These are phyloP conservation scores for Zaprionus taronus DNA, from an alignment of 1,140 invertebrate genomes.

Conservation along the genomic window DNA sequence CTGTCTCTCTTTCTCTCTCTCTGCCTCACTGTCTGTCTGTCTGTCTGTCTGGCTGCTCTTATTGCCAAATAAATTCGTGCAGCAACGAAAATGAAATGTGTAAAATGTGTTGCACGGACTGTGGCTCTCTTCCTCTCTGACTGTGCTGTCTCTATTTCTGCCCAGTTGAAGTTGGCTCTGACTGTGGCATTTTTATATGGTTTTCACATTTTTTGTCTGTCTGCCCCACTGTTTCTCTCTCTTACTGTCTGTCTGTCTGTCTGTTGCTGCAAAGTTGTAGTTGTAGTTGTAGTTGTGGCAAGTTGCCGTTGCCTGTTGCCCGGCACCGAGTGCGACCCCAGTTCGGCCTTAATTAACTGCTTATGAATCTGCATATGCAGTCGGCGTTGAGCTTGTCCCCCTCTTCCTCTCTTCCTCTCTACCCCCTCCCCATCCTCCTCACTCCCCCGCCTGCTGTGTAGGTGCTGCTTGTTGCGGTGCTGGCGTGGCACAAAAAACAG, in stretches of 20 bases:
- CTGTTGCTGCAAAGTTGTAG: constrained; percentile 63
- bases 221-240: not conserved
- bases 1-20: constrained; percentile 26
- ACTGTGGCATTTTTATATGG: constrained; percentile 52
- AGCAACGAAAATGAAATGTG: constrained; percentile 80
- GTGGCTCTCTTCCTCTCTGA: constrained; percentile 22
- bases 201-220: constrained; percentile 63
- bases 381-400: constrained; percentile 36
- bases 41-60: constrained; percentile 63
- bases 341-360: constrained; percentile 78
- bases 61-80: constrained; percentile 82
- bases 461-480: constrained; percentile 58
- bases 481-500: constrained; percentile 54
- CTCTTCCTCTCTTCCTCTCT: not conserved
- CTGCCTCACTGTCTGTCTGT: not conserved
- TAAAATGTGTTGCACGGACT: constrained; percentile 76
- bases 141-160: constrained; percentile 23
- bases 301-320: constrained; percentile 25
- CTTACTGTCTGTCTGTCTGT: constrained; percentile 22
- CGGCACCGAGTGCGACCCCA: constrained; percentile 26
- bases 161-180: constrained; percentile 16
- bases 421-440: not conserved
- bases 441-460: constrained; percentile 52
- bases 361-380: constrained; percentile 81
- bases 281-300: constrained; percentile 55